phyloP scores from a whole-genome alignment of 2,113 vertebrate species.

The Tautogolabrus adspersus region DNA sequence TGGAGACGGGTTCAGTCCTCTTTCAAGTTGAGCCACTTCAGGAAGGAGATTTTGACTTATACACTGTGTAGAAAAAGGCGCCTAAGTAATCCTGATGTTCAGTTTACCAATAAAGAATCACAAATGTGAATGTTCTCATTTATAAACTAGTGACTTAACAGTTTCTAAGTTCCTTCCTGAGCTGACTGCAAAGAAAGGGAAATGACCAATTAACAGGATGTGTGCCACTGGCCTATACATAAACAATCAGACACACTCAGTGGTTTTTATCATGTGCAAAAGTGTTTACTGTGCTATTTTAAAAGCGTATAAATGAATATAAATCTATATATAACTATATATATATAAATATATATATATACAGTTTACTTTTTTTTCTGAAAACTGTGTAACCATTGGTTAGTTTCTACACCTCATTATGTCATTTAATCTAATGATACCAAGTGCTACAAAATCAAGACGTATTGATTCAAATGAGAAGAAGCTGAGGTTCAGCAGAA shows the following conservation, averaged over 20 bases:
- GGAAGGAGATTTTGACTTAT: slow-evolving; percentile 56
- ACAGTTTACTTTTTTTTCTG: slow-evolving; percentile 92
- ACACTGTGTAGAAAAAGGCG: slow-evolving; percentile 1
- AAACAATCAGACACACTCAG: slow-evolving; percentile 97
- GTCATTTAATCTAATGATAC: slow-evolving; percentile 79
- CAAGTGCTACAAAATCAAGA: slow-evolving; percentile 75
- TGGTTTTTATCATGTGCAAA: slow-evolving; percentile 99
- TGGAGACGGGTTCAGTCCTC: slow-evolving; percentile 50
- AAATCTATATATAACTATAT: slow-evolving; percentile 87
- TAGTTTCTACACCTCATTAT: slow-evolving; percentile 80
- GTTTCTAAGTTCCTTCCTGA: slow-evolving; percentile 68
- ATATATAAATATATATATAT: slow-evolving; percentile 77
- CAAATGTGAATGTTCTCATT: slow-evolving; percentile 67
- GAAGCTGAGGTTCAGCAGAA: slow-evolving; percentile 26
- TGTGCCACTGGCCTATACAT: slow-evolving; percentile 88
- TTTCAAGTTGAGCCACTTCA: slow-evolving; percentile 69
- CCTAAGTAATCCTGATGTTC: slow-evolving; percentile 31
- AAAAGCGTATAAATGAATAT: slow-evolving; percentile 99
- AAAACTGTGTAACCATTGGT: slow-evolving; percentile 91
- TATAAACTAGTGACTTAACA: slow-evolving; percentile 43
- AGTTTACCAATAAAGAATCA: slow-evolving; percentile 50
- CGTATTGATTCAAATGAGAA: slow-evolving; percentile 54
- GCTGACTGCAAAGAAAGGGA: slow-evolving; percentile 70
- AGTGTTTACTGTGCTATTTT: slow-evolving; percentile 99
- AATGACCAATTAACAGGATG: slow-evolving; percentile 52